Percentiles rank a stretch among this genome's conserved stretches.
Evolutionary conservation across 2,113 vertebrate species (phyloP).

Genomic region (Lipophrys pholis): DNA sequence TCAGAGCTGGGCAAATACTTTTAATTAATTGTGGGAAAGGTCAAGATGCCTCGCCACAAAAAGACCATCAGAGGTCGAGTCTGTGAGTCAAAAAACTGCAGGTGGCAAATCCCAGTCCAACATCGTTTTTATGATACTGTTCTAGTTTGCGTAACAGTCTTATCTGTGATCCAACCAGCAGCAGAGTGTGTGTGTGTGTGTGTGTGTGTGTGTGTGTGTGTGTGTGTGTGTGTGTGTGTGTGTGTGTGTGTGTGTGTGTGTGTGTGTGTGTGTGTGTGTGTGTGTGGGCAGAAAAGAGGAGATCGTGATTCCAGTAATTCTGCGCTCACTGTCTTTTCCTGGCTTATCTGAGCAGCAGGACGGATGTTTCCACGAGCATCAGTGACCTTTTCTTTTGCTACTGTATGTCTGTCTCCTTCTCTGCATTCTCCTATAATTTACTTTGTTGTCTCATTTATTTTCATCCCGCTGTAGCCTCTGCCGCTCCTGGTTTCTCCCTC

Average conservation of each 20-base stretch:
- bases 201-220: neutral
- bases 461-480: constrained; percentile 30
- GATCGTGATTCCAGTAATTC: constrained; percentile 15
- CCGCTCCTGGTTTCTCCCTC: constrained; percentile 40
- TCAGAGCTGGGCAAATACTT: constrained; percentile 28
- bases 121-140: constrained; percentile 8
- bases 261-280: too few relatives aligned
- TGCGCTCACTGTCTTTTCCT: neutral
- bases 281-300: constrained; percentile 14
- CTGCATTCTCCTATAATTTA: constrained; percentile 11
- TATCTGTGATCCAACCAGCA: constrained; percentile 43
- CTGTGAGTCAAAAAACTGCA: constrained; percentile 57
- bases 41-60: constrained; percentile 11
- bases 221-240: too few relatives aligned
- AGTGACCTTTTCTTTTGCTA: constrained; percentile 38
- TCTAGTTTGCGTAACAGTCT: constrained; percentile 41
- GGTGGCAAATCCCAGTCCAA: constrained; percentile 27
- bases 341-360: constrained; percentile 34
- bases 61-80: constrained; percentile 26
- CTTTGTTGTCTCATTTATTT: constrained; percentile 52
- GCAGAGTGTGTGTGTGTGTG: constrained; percentile 8
- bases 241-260: too few relatives aligned
- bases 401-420: constrained; percentile 19
- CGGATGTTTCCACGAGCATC: constrained; percentile 39
- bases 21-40: constrained; percentile 26